A percentile compares a stretch with the other conserved stretches of the same genome.
Conservation (phyloP, 2,888 invertebrate genomes). For the Bembecia ichneumoniformis region DNA sequence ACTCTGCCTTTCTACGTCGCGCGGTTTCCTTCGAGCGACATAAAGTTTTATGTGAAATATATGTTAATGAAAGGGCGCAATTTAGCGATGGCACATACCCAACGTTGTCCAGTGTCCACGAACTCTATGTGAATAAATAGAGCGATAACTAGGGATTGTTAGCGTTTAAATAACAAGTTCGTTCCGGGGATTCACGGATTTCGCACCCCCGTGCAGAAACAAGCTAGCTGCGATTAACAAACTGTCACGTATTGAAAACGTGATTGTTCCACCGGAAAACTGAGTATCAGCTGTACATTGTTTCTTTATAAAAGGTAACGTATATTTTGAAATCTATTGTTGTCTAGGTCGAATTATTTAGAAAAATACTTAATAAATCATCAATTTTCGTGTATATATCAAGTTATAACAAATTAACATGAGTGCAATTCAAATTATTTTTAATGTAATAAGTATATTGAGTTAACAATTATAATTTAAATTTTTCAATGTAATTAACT, state of each 20-base stretch:
- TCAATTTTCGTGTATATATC: no score
- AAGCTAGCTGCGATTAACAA: neutral
- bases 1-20: conserved; percentile 1
- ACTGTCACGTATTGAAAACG: neutral
- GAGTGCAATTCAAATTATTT: no score
- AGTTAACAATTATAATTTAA: no score
- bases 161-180: neutral
- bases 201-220: neutral
- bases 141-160: no score
- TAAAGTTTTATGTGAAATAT: conserved; percentile 11
- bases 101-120: neutral
- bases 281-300: neutral
- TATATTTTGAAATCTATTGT: no score
- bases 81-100: neutral
- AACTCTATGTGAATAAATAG: neutral
- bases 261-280: neutral
- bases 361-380: no score
- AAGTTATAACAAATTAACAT: no score
- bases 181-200: conserved; percentile 5
- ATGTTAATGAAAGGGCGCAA: conserved; percentile 9
- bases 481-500: no score
- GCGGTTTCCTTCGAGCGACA: conserved; percentile 7
- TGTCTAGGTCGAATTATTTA: no score
- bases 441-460: no score
- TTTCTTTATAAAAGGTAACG: no score